Percentiles rank a stretch among this genome's conserved stretches.
phyloP scores from a whole-genome alignment of 2,888 invertebrate genomes.

The Polymixis lichenea region DNA sequence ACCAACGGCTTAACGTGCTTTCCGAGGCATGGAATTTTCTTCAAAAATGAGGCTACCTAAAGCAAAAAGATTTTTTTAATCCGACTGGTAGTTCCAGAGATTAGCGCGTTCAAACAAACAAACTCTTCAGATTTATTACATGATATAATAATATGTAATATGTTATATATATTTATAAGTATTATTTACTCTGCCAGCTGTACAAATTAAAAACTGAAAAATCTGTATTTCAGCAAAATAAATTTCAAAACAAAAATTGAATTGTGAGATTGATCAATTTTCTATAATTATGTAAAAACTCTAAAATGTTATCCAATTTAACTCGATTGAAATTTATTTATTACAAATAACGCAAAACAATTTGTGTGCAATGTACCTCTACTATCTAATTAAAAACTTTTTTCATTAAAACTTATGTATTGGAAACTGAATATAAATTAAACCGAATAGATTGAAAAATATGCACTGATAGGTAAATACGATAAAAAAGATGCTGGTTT shows the following conservation, averaged over 20 bases:
- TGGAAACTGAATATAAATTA: slow-evolving; percentile 24
- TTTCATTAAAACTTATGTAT: slow-evolving; percentile 37
- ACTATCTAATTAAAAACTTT: slow-evolving; percentile 28
- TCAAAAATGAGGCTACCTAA: neutral
- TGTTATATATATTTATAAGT: too few relatives aligned
- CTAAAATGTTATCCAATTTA: slow-evolving; percentile 11
- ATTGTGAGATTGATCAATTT: slow-evolving; percentile 2
- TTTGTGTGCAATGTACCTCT: neutral
- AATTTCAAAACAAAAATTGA: neutral
- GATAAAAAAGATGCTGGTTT: slow-evolving; percentile 4
- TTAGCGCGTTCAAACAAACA: too few relatives aligned
- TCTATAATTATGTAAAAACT: neutral
- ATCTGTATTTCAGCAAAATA: too few relatives aligned
- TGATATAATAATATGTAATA: too few relatives aligned
- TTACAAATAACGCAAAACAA: slow-evolving; percentile 15
- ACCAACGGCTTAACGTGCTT: too few relatives aligned
- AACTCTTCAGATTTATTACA: too few relatives aligned
- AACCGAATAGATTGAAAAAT: slow-evolving; percentile 18
- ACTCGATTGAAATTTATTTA: slow-evolving; percentile 20
- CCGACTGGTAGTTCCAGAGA: neutral
- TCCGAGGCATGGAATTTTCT: too few relatives aligned
- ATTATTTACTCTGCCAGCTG: neutral
- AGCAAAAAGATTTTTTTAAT: neutral
- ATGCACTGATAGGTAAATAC: slow-evolving; percentile 18
- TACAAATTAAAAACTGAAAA: neutral